Base-by-base conservation (phyloP, 1,140 invertebrate species). In the Riptortus pedestris region DNA sequence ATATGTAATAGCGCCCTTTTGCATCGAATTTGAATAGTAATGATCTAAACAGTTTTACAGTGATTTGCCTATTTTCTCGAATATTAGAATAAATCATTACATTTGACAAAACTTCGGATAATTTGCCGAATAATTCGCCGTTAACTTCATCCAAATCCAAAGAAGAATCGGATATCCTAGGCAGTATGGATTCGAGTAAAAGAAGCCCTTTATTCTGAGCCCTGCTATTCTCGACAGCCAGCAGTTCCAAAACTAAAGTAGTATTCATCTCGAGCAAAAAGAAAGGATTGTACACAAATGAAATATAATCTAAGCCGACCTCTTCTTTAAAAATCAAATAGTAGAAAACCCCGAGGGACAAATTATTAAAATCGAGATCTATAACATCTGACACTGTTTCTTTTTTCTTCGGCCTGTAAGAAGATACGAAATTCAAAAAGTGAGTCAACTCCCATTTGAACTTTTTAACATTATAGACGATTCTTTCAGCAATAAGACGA, bases 311-410 rank as follows among this genome's bases (percentile, higher is more conserved):
- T 1, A 48, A n/a, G 27, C n/a, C 14, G 22, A 62, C 14, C 14
- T 31, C n/a, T 48, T 62, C 60, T 24, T 48, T 14, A 51, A 62
- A 62, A 27, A 62, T 62, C 7, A 62, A 48, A 62, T 62, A 62
- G n/a, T 62, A 62, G 9, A 62, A 62, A 16, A 48, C 45, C 9
- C 38, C 60, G 14, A 62, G 26, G 14, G 60, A 24, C 16, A 51
- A 14, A 22, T 62, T 38, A n/a, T 24, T 29, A 62, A 48, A 62
- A 27, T 62, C 60, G 11, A 20, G 7, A 27, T 62, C 60, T 28
- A 48, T 20, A 62, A 62, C 45, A 27, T 47, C 26, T 38, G 27
- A 2, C 2, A 38, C n/a, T 12, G 2, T 3, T 20, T n/a, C 16
- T 12, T 60, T 31, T 20, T 51, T 51, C 1, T 51, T n/a, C 9